These are phyloP conservation scores for Tachycineta bicolor DNA, from an alignment of 2,113 vertebrate species.

Conservation along the genomic window DNA sequence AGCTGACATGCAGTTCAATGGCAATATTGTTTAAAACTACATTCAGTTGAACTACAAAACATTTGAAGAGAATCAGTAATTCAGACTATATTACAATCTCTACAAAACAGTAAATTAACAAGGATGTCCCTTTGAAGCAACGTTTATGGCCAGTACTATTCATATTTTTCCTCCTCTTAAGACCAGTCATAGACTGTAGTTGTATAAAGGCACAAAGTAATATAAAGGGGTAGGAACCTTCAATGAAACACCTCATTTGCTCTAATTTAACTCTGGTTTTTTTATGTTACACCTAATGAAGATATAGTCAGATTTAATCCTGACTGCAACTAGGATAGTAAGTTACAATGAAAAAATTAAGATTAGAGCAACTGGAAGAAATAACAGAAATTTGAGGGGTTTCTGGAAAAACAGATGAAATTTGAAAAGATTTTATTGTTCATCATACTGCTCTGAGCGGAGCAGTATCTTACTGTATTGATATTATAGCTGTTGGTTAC, in stretches of 20 bases:
- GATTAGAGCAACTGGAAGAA: neutral
- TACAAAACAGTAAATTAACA: neutral
- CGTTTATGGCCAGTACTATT: neutral
- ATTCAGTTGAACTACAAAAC: neutral
- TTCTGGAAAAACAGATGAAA: neutral
- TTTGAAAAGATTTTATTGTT: neutral
- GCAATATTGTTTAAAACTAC: neutral
- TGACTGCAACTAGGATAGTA: neutral
- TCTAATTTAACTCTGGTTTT: neutral
- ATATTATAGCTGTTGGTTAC: neutral
- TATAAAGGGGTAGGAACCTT: neutral
- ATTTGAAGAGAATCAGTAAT: neutral
- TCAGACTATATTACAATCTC: neutral
- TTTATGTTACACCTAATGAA: neutral
- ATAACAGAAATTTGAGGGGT: neutral
- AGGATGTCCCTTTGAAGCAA: neutral
- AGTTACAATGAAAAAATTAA: neutral
- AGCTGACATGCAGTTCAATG: neutral
- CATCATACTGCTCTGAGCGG: neutral
- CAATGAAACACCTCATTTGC: neutral
- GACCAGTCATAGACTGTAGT: accelerated
- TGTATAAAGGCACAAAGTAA: neutral
- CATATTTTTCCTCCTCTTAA: neutral
- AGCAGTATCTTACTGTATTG: neutral
- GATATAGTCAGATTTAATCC: neutral